Base-by-base conservation (phyloP, 53 echinoderm and acorn worm genomes). In the Astropecten irregularis region DNA sequence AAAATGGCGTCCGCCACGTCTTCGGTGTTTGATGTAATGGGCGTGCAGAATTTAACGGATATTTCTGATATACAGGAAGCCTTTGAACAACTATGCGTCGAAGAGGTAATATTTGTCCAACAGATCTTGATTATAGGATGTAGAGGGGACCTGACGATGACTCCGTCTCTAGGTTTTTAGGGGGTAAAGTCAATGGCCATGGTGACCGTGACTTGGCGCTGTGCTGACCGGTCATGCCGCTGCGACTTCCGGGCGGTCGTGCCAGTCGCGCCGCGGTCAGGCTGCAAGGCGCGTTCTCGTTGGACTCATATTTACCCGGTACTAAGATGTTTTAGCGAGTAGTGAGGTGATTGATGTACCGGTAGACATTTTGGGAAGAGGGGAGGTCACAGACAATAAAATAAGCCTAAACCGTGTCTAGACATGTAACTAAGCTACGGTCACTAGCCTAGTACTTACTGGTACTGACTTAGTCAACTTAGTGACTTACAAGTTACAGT, bases 1-100 rank as follows among this genome's bases (percentile, higher is more conserved):
- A 96, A 91, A 49, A 96, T 96, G 97, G 97, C 97, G 69, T 88
- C 89, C 93, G 97, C 97, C 97, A 96, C 97, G 97, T 96, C 97
- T 63, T 37, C 87, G 57, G 66, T 71, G 70, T 56, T 70, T 62
- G 69, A 79, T 49, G 65, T 52, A 21, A 69, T 59, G 55, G 83
- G 72, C 50, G 86, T 93, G 54, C 89, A 93, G 68, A 84, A 89
- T 73, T 69, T 96, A 55, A 96, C 97, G 18, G 97, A 96, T 86
- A 93, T 94, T 66, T 90, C 87, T 33, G 94, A 94, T 81, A 96
- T 96, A 26, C 91, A 94, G 57, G 88, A 68, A 42, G 97, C 97
- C 30, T 86, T 91, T 48, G 88, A 90, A 33, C 74, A 87, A 42
- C 91, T 96, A 2, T 87, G 91, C 31, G 87, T 69, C 33, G 92